These are phyloP conservation scores for Lasioglossum marginatum DNA, from an alignment of 2,888 invertebrate species.

Conservation along the genomic window DNA sequence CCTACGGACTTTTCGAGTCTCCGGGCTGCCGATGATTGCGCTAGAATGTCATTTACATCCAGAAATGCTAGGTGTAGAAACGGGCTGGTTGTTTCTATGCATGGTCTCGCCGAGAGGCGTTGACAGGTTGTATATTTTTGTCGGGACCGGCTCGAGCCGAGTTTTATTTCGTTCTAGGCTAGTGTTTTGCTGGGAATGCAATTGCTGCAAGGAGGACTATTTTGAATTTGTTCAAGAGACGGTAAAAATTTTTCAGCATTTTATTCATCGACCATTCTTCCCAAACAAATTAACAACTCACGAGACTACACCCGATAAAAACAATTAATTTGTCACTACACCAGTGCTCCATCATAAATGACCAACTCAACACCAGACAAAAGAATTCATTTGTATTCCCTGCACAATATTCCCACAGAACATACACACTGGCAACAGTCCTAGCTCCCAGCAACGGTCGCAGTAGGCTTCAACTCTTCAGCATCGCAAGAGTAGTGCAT, in stretches of 20 bases:
- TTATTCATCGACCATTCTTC: not conserved
- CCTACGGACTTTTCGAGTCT: not conserved
- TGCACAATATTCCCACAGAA: not conserved
- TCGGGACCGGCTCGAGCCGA: not conserved
- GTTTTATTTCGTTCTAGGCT: not conserved
- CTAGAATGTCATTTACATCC: slow-evolving; percentile 3
- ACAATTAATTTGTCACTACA: not conserved
- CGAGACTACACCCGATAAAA: not conserved
- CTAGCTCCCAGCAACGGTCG: not conserved
- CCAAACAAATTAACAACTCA: not conserved
- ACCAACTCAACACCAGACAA: not conserved
- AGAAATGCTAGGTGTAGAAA: not conserved
- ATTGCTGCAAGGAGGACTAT: not conserved
- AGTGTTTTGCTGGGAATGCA: not conserved
- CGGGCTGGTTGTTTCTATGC: not conserved
- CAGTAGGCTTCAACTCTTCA: not conserved
- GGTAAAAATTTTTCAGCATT: not conserved
- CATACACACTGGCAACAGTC: not conserved
- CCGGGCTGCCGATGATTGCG: not conserved
- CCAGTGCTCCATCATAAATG: not conserved
- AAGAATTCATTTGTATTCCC: not conserved
- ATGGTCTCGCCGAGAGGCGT: not conserved
- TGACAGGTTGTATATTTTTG: not conserved
- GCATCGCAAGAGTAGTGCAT: not conserved
- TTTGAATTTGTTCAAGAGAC: not conserved